Percentiles rank a stretch among this genome's conserved stretches.
Evolutionary conservation across 2,888 invertebrate species (phyloP).

Genomic region (Drosophila antonietae): DNA sequence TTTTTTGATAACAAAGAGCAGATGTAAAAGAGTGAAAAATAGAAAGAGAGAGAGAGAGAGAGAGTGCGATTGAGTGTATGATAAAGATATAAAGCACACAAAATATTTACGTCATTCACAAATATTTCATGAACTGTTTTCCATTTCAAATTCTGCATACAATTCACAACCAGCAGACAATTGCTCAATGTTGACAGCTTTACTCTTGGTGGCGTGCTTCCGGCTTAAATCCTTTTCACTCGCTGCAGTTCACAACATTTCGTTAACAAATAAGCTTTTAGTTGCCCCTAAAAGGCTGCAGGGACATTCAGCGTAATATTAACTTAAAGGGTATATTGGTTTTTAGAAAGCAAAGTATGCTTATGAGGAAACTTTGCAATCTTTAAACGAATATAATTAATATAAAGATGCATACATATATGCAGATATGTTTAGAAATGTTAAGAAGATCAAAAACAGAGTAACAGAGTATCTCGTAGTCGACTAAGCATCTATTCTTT

Average conservation of each 20-base stretch:
- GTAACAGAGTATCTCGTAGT: background rate
- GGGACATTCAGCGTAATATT: too few species aligned
- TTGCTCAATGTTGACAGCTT: slow-evolving; percentile 11
- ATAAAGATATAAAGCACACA: slow-evolving; percentile 4
- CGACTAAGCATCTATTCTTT: background rate
- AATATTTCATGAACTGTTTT: slow-evolving; percentile 1
- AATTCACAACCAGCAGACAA: slow-evolving; percentile 6
- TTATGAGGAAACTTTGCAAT: background rate
- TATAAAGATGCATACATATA: too few species aligned
- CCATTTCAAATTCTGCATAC: background rate
- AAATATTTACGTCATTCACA: slow-evolving; percentile 1
- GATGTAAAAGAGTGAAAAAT: too few species aligned
- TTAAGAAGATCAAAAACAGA: too few species aligned
- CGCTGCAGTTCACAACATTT: slow-evolving; percentile 32
- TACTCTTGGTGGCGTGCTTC: slow-evolving; percentile 1
- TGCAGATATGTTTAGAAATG: background rate
- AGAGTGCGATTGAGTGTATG: background rate
- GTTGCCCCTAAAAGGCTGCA: background rate
- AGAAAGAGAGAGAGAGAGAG: background rate
- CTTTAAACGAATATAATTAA: too few species aligned
- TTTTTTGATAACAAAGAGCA: slow-evolving; percentile 7
- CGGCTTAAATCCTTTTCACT: slow-evolving; percentile 14
- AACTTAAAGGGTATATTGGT: background rate
- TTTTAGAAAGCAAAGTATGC: too few species aligned
- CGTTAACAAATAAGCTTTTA: slow-evolving; percentile 22